Conservation (phyloP, 2,113 vertebrate genomes). For the Calonectris borealis region DNA sequence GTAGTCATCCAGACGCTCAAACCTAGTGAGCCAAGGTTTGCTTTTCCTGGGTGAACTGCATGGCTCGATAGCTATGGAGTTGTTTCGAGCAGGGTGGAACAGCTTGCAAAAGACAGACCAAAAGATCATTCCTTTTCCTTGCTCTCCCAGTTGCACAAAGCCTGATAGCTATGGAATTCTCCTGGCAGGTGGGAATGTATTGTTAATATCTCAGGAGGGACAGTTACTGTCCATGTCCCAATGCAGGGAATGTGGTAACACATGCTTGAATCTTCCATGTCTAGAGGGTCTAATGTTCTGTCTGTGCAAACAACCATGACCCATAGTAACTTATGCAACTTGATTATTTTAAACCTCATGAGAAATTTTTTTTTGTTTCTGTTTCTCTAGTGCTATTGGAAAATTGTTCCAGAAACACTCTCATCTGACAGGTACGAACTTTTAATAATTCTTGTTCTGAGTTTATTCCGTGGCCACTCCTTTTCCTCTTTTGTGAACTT, state of each 20-base stretch:
- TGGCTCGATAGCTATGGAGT: not conserved
- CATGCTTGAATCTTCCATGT: not conserved
- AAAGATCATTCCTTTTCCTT: not conserved
- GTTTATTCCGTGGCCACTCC: not conserved
- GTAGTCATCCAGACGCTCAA: not conserved
- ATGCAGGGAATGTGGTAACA: not conserved
- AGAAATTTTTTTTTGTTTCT: not conserved
- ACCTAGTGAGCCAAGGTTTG: not conserved
- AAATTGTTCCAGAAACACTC: not conserved
- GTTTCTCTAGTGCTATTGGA: not conserved
- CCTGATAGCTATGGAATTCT: not conserved
- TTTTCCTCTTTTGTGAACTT: not conserved
- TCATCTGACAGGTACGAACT: not conserved
- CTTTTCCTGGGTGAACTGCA: not conserved
- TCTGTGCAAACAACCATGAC: not conserved
- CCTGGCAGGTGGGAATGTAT: not conserved
- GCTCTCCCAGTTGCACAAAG: accelerated
- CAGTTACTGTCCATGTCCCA: not conserved
- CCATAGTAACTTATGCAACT: not conserved
- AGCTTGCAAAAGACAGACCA: not conserved
- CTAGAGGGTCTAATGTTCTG: not conserved
- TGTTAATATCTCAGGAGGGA: not conserved
- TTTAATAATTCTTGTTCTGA: not conserved
- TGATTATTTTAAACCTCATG: not conserved
- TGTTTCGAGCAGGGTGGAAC: not conserved